Conservation (phyloP, 2,113 vertebrate species). For the Muscicapa adusta region DNA sequence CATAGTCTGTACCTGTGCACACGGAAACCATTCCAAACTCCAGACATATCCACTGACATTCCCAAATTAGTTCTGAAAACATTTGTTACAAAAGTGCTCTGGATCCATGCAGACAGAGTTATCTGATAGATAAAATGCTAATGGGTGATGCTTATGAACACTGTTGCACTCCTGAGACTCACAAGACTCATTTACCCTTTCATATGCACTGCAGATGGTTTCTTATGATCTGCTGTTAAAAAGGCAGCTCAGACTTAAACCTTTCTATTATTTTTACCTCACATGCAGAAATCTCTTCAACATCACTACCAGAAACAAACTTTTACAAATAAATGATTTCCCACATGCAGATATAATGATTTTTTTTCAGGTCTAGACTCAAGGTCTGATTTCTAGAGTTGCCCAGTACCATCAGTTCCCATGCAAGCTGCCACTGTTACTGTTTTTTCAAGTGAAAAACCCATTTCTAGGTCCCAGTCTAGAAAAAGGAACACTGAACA, state of each 20-base stretch:
- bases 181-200: not conserved
- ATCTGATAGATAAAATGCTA: not conserved
- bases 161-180: not conserved
- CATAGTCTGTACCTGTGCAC: not conserved
- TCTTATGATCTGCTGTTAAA: not conserved
- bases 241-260: not conserved
- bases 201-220: not conserved
- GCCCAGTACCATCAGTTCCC: not conserved
- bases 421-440: not conserved
- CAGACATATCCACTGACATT: not conserved
- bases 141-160: not conserved
- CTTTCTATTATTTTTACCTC: not conserved
- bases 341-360: not conserved
- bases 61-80: not conserved
- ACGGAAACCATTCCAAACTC: not conserved
- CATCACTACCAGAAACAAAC: not conserved
- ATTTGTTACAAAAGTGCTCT: not conserved
- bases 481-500: not conserved
- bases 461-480: not conserved
- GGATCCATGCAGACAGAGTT: not conserved
- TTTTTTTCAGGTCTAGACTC: not conserved
- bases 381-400: not conserved
- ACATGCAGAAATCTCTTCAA: not conserved
- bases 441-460: not conserved
- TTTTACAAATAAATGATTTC: not conserved